Evolutionary conservation across 2,888 invertebrate species (phyloP).

Genomic region (Epinotia demarniana): DNA sequence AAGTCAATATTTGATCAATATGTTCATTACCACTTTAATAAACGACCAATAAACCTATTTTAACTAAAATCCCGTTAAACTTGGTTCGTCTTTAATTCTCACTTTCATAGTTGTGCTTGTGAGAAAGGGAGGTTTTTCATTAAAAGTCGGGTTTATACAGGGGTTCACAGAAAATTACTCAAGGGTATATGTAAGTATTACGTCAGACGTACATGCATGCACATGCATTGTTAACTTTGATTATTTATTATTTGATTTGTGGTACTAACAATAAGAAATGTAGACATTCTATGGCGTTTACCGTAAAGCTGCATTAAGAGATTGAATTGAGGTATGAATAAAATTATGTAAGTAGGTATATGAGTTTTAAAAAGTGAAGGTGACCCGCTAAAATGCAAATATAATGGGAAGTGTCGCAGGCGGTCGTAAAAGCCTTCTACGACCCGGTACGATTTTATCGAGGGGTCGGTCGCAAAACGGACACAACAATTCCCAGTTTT

Average conservation of each 20-base stretch:
- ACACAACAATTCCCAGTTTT: constrained; percentile 33
- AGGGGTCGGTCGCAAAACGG: constrained; percentile 31
- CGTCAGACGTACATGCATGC: too few species aligned
- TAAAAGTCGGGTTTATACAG: background rate
- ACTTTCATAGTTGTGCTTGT: too few species aligned
- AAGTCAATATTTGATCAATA: too few species aligned
- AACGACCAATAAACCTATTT: too few species aligned
- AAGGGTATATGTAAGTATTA: background rate
- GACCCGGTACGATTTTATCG: constrained; percentile 28
- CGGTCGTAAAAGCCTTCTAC: constrained; percentile 16
- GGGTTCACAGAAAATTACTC: background rate
- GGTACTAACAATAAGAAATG: background rate
- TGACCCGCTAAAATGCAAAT: constrained; percentile 17
- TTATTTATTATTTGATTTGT: too few species aligned
- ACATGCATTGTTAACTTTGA: background rate
- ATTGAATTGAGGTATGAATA: background rate
- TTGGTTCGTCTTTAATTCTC: too few species aligned
- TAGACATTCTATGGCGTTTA: background rate
- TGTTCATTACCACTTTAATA: too few species aligned
- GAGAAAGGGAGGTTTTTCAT: background rate
- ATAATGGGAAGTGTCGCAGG: background rate
- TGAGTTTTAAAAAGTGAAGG: constrained; percentile 9
- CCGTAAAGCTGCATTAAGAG: background rate
- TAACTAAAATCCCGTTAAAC: too few species aligned
- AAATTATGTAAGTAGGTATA: background rate